Conservation (phyloP, 92 coral and sea anemone species). For the Parazoanthus swiftii region DNA sequence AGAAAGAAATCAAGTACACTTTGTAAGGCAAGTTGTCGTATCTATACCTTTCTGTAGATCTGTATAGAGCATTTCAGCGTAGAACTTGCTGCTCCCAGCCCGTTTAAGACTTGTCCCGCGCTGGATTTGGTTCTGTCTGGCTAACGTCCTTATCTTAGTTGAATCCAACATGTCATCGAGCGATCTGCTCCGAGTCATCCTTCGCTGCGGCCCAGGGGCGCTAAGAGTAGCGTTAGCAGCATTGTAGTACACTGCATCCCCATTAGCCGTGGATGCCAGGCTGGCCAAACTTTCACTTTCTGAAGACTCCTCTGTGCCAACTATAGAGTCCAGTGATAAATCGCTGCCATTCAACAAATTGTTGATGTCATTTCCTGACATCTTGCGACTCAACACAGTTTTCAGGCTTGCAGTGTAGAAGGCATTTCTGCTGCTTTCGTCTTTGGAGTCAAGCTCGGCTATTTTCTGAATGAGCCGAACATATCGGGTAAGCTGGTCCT, state of each 20-base stretch:
- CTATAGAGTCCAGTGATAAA: constrained; percentile 39
- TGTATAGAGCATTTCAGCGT: constrained; percentile 68
- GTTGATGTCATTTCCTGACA: constrained; percentile 46
- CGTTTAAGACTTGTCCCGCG: constrained; percentile 64
- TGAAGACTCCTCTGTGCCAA: constrained; percentile 41
- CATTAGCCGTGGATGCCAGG: constrained; percentile 44
- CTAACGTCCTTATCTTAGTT: constrained; percentile 38
- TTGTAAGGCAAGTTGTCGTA: neutral
- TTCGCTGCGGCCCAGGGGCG: constrained; percentile 52
- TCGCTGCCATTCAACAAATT: constrained; percentile 45
- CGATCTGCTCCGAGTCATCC: constrained; percentile 89
- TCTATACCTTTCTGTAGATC: constrained; percentile 67
- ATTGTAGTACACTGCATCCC: constrained; percentile 43
- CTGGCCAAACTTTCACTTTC: constrained; percentile 49
- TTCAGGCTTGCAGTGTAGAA: constrained; percentile 57
- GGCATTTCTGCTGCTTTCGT: constrained; percentile 38
- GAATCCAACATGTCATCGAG: constrained; percentile 82
- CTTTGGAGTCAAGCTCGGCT: constrained; percentile 63
- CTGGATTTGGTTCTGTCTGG: constrained; percentile 47
- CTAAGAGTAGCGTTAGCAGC: constrained; percentile 36
- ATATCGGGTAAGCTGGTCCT: constrained; percentile 54
- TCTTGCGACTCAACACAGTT: constrained; percentile 35
- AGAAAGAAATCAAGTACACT: no score
- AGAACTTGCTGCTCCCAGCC: constrained; percentile 87
- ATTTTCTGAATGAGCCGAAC: constrained; percentile 43